These are phyloP conservation scores for Trachemys scripta DNA, from an alignment of 2,113 vertebrate genomes.

Conservation along the genomic window DNA sequence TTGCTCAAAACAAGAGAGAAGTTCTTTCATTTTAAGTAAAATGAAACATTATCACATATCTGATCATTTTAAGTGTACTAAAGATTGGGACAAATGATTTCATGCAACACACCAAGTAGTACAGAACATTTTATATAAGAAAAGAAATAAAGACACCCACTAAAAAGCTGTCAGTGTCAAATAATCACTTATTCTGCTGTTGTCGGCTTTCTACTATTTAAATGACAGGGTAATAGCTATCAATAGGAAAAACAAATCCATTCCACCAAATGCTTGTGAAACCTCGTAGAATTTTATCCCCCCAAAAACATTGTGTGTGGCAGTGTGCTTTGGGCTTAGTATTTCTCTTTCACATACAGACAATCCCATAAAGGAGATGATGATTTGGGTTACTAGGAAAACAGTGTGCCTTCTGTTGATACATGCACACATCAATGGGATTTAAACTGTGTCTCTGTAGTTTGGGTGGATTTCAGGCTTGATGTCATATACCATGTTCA, in stretches of 20 bases:
- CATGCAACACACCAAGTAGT: background rate
- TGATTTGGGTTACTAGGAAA: slow-evolving; percentile 19
- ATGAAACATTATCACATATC: background rate
- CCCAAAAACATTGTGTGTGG: background rate
- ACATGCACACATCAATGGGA: no score
- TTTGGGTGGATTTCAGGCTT: slow-evolving; percentile 80
- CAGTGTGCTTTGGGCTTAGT: background rate
- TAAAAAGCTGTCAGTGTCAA: slow-evolving; percentile 60
- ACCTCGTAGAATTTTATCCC: background rate
- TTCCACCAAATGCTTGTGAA: slow-evolving; percentile 43
- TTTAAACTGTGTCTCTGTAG: slow-evolving; percentile 64
- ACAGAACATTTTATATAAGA: slow-evolving; percentile 39
- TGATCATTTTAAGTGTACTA: background rate
- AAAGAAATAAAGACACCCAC: slow-evolving; percentile 58
- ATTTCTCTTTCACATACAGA: background rate
- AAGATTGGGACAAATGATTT: slow-evolving; percentile 26
- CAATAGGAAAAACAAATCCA: slow-evolving; percentile 1
- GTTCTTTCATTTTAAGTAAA: background rate
- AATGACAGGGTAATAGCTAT: background rate
- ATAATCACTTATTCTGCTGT: slow-evolving; percentile 50
- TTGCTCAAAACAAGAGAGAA: background rate
- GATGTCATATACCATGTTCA: slow-evolving; percentile 77
- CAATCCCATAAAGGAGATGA: slow-evolving; percentile 9
- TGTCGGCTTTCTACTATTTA: slow-evolving; percentile 3
- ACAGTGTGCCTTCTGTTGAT: slow-evolving; percentile 20